Evolutionary conservation across 64 coral and sea anemone species (phyloP).

Genomic region (Stylophora pistillata): DNA sequence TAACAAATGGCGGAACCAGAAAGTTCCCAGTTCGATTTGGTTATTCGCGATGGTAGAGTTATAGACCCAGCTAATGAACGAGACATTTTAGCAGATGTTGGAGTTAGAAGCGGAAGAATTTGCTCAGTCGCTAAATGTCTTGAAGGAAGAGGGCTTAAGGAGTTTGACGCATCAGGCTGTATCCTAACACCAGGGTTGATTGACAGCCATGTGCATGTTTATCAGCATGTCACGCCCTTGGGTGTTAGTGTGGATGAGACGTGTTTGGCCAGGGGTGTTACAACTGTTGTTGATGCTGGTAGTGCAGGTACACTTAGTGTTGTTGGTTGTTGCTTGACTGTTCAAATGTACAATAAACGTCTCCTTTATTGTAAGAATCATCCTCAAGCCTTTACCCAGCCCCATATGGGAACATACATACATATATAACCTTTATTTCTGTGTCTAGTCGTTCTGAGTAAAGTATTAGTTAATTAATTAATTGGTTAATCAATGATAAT

Average conservation of each 20-base stretch:
- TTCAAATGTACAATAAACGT: too few relatives aligned
- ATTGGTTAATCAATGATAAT: too few relatives aligned
- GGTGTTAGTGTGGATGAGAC: conserved; percentile 69
- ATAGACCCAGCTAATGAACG: conserved; percentile 77
- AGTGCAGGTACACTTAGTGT: conserved; percentile 68
- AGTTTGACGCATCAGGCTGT: conserved; percentile 73
- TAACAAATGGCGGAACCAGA: not conserved
- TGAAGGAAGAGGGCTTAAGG: conserved; percentile 22
- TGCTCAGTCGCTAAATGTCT: conserved; percentile 29
- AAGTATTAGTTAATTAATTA: too few relatives aligned
- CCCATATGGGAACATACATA: too few relatives aligned
- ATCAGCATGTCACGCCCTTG: conserved; percentile 74
- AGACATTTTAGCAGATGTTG: conserved; percentile 59
- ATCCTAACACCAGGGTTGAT: conserved; percentile 84
- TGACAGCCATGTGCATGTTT: conserved; percentile 83
- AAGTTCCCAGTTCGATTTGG: not conserved
- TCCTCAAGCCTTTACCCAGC: too few relatives aligned
- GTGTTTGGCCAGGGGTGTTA: conserved; percentile 76
- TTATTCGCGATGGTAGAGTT: conserved; percentile 78
- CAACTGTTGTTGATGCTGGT: conserved; percentile 95
- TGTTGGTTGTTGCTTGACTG: not conserved
- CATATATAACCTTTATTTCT: too few relatives aligned
- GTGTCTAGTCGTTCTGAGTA: too few relatives aligned
- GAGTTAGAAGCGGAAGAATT: conserved; percentile 63
- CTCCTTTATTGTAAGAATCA: conserved; percentile 79